Conservation (phyloP, 2,113 vertebrate genomes). For the Stigmatopora nigra region DNA sequence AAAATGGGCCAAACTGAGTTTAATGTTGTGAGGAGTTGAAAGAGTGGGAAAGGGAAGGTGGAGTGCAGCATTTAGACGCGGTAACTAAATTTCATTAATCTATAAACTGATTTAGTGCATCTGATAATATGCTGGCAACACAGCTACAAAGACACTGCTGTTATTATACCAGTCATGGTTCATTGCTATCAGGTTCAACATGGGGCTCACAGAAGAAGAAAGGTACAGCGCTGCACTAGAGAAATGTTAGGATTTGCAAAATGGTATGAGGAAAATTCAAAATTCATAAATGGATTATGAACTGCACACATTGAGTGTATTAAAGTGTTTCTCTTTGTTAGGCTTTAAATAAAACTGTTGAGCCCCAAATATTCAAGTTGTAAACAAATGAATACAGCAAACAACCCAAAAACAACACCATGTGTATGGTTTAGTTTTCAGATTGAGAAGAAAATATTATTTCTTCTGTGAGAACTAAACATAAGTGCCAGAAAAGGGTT, state of each 20-base stretch:
- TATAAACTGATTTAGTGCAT: slow-evolving; percentile 64
- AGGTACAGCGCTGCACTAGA: slow-evolving; percentile 41
- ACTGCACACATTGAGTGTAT: neutral
- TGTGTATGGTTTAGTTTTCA: neutral
- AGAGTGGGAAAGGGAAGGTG: slow-evolving; percentile 1
- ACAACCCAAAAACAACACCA: neutral
- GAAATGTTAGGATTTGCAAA: slow-evolving; percentile 25
- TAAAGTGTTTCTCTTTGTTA: neutral
- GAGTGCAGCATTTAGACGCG: slow-evolving; percentile 32
- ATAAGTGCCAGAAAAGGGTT: slow-evolving; percentile 26
- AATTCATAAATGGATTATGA: too few relatives aligned
- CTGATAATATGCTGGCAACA: slow-evolving; percentile 63
- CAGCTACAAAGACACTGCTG: slow-evolving; percentile 48
- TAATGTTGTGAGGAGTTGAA: slow-evolving; percentile 5
- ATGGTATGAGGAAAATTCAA: too few relatives aligned
- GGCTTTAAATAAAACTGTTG: neutral
- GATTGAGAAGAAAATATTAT: neutral
- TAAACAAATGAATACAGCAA: neutral
- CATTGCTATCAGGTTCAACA: slow-evolving; percentile 57
- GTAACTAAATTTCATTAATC: slow-evolving; percentile 65
- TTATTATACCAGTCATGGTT: slow-evolving; percentile 67
- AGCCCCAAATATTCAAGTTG: neutral
- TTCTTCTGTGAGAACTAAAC: slow-evolving; percentile 14
- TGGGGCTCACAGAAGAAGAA: slow-evolving; percentile 31
- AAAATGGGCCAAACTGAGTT: slow-evolving; percentile 46